Conservation (phyloP, 2,113 vertebrate species). For the Chloroceryle aenea region DNA sequence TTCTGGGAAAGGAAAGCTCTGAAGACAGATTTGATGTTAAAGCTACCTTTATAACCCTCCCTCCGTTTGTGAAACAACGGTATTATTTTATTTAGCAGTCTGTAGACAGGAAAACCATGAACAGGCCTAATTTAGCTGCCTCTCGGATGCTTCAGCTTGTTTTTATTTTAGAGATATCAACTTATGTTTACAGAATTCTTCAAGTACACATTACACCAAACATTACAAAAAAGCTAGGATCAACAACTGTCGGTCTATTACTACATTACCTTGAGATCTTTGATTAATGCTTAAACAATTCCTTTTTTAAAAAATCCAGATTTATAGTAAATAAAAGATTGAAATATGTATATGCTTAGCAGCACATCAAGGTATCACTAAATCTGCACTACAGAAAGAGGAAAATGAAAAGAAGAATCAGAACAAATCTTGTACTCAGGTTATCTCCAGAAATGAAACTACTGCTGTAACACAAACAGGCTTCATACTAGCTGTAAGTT, state of each 20-base stretch:
- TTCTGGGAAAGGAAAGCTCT: slow-evolving; percentile 56
- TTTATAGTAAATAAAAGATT: not conserved
- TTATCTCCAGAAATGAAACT: not conserved
- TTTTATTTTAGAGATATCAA: not conserved
- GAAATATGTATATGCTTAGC: not conserved
- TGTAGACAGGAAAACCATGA: not conserved
- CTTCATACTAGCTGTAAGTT: not conserved
- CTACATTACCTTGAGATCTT: not conserved
- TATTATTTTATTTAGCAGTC: slow-evolving; percentile 7
- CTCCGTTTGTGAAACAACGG: not conserved
- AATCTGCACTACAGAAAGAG: not conserved
- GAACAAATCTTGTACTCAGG: not conserved
- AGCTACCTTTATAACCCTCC: slow-evolving; percentile 9
- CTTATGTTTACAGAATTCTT: not conserved
- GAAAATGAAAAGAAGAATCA: not conserved
- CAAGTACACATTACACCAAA: not conserved
- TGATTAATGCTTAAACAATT: not conserved
- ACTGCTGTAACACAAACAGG: not conserved
- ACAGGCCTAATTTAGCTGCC: not conserved
- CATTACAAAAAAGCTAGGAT: not conserved
- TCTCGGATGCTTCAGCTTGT: not conserved
- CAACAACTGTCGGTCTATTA: not conserved
- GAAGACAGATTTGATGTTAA: slow-evolving; percentile 15
- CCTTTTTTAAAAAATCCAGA: not conserved
- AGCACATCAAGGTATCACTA: not conserved